Conservation (phyloP, 2,888 invertebrate species). For the Yponomeuta cagnagella region DNA sequence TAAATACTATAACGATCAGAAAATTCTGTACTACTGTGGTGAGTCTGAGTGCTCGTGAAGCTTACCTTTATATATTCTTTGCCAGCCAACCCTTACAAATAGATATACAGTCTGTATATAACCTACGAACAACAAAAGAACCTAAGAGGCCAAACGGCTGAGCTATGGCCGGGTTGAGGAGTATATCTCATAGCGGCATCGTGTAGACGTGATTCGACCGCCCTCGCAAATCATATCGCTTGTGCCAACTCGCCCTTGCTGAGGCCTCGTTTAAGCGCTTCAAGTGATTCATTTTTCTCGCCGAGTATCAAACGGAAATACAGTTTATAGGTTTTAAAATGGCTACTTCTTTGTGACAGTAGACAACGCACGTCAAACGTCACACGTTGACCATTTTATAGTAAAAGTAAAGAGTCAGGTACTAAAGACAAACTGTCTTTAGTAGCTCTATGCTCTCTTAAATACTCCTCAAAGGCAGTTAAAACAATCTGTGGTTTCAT, state of each 20-base stretch:
- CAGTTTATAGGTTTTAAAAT: no score
- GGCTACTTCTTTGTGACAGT: no score
- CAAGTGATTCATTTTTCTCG: neutral
- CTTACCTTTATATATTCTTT: neutral
- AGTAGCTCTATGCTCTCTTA: no score
- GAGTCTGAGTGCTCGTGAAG: neutral
- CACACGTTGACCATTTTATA: no score
- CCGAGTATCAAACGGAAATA: neutral
- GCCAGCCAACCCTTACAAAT: neutral
- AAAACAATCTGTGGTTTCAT: no score
- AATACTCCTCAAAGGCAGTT: no score
- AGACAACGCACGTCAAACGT: no score
- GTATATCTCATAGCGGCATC: constrained; percentile 51
- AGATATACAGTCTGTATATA: neutral
- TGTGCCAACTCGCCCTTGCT: constrained; percentile 9
- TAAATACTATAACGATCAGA: neutral
- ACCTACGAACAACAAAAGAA: constrained; percentile 11
- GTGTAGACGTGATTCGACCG: constrained; percentile 32
- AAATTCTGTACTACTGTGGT: neutral
- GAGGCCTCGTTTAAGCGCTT: neutral
- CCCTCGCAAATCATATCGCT: constrained; percentile 26
- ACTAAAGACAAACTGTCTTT: no score
- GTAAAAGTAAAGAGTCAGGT: no score
- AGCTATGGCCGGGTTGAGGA: constrained; percentile 43
- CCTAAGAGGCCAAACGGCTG: constrained; percentile 24